These are phyloP conservation scores for Maniola jurtina DNA, from an alignment of 1,140 invertebrate species.

Conservation along the genomic window DNA sequence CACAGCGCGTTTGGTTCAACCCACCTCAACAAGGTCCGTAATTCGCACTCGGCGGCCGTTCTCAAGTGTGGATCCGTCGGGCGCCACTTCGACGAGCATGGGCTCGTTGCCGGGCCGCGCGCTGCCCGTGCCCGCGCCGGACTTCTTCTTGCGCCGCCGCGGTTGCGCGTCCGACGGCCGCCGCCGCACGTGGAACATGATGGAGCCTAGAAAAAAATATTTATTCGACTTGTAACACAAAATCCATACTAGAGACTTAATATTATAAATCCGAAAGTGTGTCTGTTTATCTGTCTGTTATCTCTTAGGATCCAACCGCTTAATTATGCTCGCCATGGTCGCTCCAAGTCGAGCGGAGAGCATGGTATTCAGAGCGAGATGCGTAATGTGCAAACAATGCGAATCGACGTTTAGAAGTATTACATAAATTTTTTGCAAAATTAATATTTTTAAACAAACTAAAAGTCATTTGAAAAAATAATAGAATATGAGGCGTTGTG, in stretches of 20 bases:
- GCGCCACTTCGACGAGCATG: conserved; percentile 81
- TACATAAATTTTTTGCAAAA: too few species aligned
- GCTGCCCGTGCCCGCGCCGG: conserved; percentile 69
- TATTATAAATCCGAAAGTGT: background rate
- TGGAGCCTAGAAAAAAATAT: conserved; percentile 84
- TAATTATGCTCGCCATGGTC: too few species aligned
- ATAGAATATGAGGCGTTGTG: too few species aligned
- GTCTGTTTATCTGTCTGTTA: too few species aligned
- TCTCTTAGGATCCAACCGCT: too few species aligned
- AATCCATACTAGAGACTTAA: background rate
- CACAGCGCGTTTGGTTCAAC: background rate
- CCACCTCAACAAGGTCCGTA: conserved; percentile 82
- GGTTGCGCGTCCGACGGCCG: conserved; percentile 93
- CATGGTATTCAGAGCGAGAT: too few species aligned
- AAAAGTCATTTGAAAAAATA: too few species aligned
- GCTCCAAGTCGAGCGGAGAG: too few species aligned
- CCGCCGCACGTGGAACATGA: conserved; percentile 96
- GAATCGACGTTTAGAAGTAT: too few species aligned
- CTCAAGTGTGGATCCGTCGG: conserved; percentile 80
- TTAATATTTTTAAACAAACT: too few species aligned
- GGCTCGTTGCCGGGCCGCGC: conserved; percentile 76
- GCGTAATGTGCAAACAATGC: too few species aligned
- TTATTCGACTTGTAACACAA: background rate
- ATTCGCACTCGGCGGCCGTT: conserved; percentile 81
- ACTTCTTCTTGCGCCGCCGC: conserved; percentile 94